phyloP scores from a whole-genome alignment of 1,140 invertebrate species.

The Homalodisca vitripennis region DNA sequence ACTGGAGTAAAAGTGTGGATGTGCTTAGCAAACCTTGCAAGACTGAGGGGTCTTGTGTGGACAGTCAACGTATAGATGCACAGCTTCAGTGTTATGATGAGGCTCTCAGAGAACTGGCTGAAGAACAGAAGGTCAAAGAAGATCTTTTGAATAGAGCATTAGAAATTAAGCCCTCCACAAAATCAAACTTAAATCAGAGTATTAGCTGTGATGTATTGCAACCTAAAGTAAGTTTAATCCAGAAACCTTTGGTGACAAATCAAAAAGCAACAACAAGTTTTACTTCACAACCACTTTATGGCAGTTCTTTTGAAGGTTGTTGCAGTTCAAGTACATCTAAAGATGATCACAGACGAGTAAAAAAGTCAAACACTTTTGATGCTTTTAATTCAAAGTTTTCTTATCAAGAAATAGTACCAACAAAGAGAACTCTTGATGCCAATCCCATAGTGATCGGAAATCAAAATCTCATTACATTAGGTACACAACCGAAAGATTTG shows the following conservation, averaged over 20 bases:
- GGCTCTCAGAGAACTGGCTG: conserved; percentile 41
- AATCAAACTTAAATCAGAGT: conserved; percentile 8
- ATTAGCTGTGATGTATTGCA: neutral
- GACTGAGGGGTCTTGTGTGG: conserved; percentile 21
- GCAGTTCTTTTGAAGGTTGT: neutral
- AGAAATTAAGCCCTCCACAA: neutral
- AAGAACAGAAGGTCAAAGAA: conserved; percentile 30
- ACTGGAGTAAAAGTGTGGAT: conserved; percentile 39
- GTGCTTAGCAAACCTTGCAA: conserved; percentile 29
- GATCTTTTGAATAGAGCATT: conserved; percentile 3
- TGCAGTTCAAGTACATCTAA: neutral
- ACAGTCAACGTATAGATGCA: conserved; percentile 40
- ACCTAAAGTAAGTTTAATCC: neutral
- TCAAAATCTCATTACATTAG: too few species aligned
- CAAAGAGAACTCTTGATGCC: neutral
- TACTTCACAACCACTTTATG: neutral
- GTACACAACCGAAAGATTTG: too few species aligned
- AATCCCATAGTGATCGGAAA: too few species aligned
- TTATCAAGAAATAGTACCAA: neutral
- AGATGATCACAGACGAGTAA: neutral
- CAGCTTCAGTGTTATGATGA: conserved; percentile 44
- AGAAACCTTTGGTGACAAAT: neutral
- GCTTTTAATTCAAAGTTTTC: neutral
- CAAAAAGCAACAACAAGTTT: neutral
- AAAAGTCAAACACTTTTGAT: conserved; percentile 9